phyloP scores from a whole-genome alignment of 2,797 vertebrate genomes.

The Podarcis siculus region DNA sequence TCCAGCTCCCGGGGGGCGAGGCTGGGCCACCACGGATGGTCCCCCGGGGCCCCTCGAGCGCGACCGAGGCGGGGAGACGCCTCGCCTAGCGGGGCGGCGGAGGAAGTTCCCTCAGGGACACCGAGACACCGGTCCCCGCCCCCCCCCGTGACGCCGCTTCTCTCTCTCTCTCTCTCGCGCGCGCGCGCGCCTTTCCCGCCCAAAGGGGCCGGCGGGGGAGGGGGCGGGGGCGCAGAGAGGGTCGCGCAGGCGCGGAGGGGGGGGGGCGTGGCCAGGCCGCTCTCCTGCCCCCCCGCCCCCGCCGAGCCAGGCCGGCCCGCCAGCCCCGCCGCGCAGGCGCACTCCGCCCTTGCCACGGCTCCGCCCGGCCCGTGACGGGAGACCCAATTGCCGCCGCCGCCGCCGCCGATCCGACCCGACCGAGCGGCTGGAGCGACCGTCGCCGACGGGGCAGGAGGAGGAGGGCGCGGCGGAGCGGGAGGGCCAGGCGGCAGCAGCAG shows the following conservation, averaged over 20 bases:
- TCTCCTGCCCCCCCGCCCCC: no score
- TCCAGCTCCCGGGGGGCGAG: no score
- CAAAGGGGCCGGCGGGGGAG: not conserved
- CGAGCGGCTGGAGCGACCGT: not conserved
- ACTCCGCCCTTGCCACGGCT: not conserved
- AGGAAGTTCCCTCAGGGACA: not conserved
- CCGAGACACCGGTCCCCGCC: no score
- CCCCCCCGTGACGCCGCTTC: no score
- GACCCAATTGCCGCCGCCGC: not conserved
- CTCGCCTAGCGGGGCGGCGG: no score
- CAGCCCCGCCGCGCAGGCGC: not conserved
- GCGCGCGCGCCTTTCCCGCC: not conserved
- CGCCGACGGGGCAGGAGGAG: not conserved
- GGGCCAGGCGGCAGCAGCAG: no score
- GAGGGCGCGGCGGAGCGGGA: not conserved
- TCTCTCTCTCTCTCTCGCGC: no score
- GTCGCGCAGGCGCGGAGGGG: not conserved
- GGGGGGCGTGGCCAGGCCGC: not conserved
- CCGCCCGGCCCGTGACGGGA: constrained; percentile 1
- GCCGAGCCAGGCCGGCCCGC: not conserved
- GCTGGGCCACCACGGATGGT: no score
- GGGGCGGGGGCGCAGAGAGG: not conserved
- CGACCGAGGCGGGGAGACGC: no score
- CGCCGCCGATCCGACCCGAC: not conserved
- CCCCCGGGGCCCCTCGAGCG: no score